phyloP scores from a whole-genome alignment of 37 sponge, comb jelly and placozoan species.

The Lycopodina hypogea region DNA sequence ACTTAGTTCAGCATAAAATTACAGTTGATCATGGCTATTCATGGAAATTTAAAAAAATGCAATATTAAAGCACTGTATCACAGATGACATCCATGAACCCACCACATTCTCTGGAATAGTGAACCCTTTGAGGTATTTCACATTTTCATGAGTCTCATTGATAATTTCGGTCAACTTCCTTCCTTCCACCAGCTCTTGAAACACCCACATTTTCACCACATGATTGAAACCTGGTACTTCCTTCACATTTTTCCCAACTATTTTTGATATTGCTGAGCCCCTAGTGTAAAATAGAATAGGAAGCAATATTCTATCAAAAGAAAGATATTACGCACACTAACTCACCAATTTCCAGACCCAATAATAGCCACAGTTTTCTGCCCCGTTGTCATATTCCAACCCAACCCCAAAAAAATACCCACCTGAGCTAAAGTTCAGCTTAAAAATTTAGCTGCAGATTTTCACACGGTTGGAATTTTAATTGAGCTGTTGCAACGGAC shows the following conservation, averaged over 20 bases:
- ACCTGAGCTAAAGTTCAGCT: no score
- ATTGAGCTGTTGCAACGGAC: no score
- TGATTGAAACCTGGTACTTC: slow-evolving; percentile 39
- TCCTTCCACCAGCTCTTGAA: slow-evolving; percentile 87
- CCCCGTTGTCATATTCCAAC: neutral
- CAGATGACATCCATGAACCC: no score
- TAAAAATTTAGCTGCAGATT: no score
- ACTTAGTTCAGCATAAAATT: no score
- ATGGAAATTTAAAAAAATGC: no score
- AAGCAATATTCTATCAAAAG: neutral
- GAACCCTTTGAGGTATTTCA: slow-evolving; percentile 92
- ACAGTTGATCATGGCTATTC: no score
- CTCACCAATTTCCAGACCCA: slow-evolving; percentile 93
- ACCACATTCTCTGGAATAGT: slow-evolving; percentile 89
- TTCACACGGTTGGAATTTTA: no score
- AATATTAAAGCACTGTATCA: no score
- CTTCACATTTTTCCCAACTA: slow-evolving; percentile 78
- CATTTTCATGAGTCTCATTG: slow-evolving; percentile 89
- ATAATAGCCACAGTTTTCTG: slow-evolving; percentile 72
- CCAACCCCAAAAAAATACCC: neutral
- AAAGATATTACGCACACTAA: neutral
- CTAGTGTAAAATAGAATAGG: slow-evolving; percentile 8
- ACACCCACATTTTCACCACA: slow-evolving; percentile 93
- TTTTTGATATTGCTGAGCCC: slow-evolving; percentile 91
- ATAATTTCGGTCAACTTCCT: slow-evolving; percentile 92